These are phyloP conservation scores for Augochlora pura DNA, from an alignment of 1,140 invertebrate species.

Conservation along the genomic window DNA sequence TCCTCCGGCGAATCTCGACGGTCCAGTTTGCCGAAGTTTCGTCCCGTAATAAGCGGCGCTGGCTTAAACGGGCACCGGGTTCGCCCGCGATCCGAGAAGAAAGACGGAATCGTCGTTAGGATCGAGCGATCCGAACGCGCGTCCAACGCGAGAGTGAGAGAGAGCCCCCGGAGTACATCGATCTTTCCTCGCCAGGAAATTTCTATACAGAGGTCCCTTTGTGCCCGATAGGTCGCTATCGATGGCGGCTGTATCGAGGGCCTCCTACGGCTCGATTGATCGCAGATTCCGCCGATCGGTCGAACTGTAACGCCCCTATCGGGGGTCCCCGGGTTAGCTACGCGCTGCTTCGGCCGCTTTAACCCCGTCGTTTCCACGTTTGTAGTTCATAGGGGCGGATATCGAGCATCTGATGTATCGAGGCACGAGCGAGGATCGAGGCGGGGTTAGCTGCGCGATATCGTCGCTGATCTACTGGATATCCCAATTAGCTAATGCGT, in stretches of 20 bases:
- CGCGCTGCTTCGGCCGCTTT: conserved; percentile 22
- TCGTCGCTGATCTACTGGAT: too few species aligned
- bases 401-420: conserved; percentile 8
- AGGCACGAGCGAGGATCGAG: background rate
- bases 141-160: background rate
- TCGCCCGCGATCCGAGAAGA: background rate
- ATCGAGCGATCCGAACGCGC: background rate
- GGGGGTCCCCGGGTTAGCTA: background rate
- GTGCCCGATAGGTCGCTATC: background rate
- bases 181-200: conserved; percentile 9
- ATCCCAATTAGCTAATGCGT: too few species aligned
- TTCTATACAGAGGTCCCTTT: background rate
- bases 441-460: too few species aligned
- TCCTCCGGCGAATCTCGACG: background rate
- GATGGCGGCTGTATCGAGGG: background rate
- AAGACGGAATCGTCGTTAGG: background rate
- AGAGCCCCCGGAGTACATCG: background rate
- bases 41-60: background rate
- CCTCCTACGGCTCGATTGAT: conserved; percentile 7
- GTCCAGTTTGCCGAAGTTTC: background rate
- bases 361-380: conserved; percentile 33
- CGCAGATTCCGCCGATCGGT: conserved; percentile 10
- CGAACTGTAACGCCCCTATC: conserved; percentile 36
- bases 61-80: background rate
- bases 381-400: conserved; percentile 21